Conservation (phyloP, 2,113 vertebrate genomes). For the Lamprotornis superbus region DNA sequence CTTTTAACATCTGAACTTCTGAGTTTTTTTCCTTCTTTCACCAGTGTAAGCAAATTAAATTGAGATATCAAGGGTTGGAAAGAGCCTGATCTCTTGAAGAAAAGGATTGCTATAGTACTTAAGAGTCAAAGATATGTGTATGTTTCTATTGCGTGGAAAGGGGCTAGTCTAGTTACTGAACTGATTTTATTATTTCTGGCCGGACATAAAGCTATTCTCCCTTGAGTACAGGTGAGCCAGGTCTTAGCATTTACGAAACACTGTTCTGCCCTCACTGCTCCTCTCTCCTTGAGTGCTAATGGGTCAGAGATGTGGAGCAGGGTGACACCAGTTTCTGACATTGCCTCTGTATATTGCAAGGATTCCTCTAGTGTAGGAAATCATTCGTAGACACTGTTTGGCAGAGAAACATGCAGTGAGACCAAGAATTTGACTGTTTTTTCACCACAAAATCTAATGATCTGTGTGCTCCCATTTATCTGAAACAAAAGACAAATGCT, state of each 20-base stretch:
- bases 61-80: background rate
- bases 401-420: background rate
- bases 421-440: background rate
- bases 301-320: background rate
- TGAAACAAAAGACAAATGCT: background rate
- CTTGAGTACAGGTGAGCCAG: background rate
- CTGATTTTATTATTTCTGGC: background rate
- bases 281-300: fast-evolving
- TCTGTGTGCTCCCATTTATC: background rate
- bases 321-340: background rate
- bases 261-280: background rate
- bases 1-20: background rate
- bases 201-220: background rate
- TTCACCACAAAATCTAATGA: background rate
- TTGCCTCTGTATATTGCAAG: background rate
- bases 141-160: background rate
- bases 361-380: background rate
- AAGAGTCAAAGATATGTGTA: fast-evolving
- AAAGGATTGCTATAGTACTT: background rate
- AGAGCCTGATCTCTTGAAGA: background rate
- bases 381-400: background rate
- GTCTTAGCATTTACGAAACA: background rate
- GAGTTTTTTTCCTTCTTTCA: background rate
- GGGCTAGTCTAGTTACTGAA: background rate
- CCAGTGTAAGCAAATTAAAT: background rate